Conservation (phyloP, 1,140 invertebrate genomes). For the Oreohelix idahoensis region DNA sequence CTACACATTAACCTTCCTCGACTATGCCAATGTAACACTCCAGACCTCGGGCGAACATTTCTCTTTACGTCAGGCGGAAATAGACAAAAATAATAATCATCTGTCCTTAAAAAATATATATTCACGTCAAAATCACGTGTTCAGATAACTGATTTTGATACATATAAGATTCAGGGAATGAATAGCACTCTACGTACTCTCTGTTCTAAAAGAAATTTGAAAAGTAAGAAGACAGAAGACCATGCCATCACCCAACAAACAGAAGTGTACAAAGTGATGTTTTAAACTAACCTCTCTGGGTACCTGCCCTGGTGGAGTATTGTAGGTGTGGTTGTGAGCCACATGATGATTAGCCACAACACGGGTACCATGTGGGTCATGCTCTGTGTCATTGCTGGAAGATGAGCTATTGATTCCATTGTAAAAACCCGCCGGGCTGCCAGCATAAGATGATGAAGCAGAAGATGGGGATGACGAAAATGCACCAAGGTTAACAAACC, state of each 20-base stretch:
- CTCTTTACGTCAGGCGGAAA: too few species aligned
- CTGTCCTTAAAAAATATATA: too few species aligned
- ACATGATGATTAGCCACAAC: constrained; percentile 70
- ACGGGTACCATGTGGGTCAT: constrained; percentile 49
- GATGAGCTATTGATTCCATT: constrained; percentile 52
- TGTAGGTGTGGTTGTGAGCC: constrained; percentile 89
- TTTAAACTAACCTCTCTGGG: constrained; percentile 74
- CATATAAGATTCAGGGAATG: too few species aligned
- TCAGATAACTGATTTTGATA: too few species aligned
- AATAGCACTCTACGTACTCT: too few species aligned
- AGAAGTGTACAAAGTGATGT: not conserved
- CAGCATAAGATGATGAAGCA: constrained; percentile 11
- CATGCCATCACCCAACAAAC: not conserved
- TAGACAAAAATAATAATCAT: too few species aligned
- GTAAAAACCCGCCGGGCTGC: constrained; percentile 20
- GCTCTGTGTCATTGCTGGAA: constrained; percentile 63
- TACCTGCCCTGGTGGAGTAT: constrained; percentile 81
- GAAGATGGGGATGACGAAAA: constrained; percentile 23
- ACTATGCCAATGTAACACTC: too few species aligned
- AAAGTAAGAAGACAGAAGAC: too few species aligned
- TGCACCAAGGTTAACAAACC: constrained; percentile 32
- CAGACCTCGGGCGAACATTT: too few species aligned
- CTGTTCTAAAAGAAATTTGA: too few species aligned
- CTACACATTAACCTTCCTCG: too few species aligned
- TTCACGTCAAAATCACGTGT: too few species aligned